Evolutionary conservation across 2,113 vertebrate species (phyloP).

Genomic region (Passer montanus): DNA sequence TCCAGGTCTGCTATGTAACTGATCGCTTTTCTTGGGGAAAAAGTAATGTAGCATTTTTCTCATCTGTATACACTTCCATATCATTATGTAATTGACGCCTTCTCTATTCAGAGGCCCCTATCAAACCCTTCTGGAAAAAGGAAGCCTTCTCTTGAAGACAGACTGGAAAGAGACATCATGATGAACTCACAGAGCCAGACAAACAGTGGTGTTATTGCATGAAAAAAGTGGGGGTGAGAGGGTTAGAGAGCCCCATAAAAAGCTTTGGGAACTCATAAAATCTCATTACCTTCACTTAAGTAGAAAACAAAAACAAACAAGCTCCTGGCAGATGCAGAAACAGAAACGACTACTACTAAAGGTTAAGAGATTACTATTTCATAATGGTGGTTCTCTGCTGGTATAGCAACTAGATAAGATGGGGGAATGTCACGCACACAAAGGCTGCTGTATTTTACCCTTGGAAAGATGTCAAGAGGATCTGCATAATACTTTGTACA

Average conservation of each 20-base stretch:
- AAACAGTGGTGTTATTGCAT: neutral
- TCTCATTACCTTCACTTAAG: neutral
- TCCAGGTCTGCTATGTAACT: neutral
- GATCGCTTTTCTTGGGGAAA: neutral
- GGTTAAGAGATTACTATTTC: constrained; percentile 6
- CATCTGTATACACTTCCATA: neutral
- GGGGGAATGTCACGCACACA: neutral
- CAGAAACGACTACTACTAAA: neutral
- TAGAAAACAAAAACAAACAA: neutral
- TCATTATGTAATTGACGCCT: neutral
- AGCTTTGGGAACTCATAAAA: neutral
- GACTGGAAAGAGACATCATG: neutral
- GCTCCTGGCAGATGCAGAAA: neutral
- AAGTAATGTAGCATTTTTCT: neutral
- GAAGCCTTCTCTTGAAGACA: neutral
- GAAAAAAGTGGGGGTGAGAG: neutral
- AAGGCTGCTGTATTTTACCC: neutral
- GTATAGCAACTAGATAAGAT: neutral
- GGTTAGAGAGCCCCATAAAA: neutral
- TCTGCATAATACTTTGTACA: neutral
- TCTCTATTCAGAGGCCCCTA: neutral
- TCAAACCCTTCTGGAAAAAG: neutral
- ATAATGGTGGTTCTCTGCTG: neutral
- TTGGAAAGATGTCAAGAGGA: constrained; percentile 17
- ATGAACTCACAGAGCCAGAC: neutral